Conservation (phyloP, 53 echinoderm and acorn worm species). For the Holothuria scabra region DNA sequence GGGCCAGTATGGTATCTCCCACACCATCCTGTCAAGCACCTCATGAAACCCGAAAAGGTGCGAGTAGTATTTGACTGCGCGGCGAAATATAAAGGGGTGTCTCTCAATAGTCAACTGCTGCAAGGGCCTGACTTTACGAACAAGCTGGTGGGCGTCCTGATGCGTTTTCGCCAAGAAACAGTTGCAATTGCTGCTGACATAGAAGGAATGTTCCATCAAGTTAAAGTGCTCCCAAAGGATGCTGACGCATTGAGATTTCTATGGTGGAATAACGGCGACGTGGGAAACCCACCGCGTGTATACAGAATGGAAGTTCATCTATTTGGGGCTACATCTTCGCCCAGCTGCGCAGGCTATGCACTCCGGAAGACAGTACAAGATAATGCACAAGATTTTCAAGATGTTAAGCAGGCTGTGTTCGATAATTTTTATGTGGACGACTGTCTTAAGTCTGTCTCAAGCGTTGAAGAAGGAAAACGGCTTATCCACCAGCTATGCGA, state of each 20-base stretch:
- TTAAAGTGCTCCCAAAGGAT: slow-evolving; percentile 49
- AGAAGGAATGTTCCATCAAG: slow-evolving; percentile 75
- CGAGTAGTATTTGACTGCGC: slow-evolving; percentile 79
- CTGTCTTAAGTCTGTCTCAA: slow-evolving; percentile 58
- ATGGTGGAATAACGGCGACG: slow-evolving; percentile 66
- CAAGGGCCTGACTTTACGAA: slow-evolving; percentile 74
- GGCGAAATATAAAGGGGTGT: slow-evolving; percentile 63
- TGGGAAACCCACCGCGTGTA: slow-evolving; percentile 28
- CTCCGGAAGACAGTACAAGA: slow-evolving; percentile 61
- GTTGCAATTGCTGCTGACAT: slow-evolving; percentile 67
- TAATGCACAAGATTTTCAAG: neutral
- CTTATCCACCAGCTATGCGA: slow-evolving; percentile 46
- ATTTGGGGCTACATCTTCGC: slow-evolving; percentile 71
- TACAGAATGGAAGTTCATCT: slow-evolving; percentile 77
- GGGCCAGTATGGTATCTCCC: slow-evolving; percentile 62
- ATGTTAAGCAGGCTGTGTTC: slow-evolving; percentile 42
- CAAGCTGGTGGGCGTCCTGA: slow-evolving; percentile 62
- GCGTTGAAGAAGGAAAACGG: slow-evolving; percentile 44
- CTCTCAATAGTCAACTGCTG: slow-evolving; percentile 70
- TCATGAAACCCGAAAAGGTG: slow-evolving; percentile 55
- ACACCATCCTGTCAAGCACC: slow-evolving; percentile 63
- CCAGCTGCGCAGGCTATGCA: slow-evolving; percentile 67
- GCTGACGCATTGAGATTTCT: slow-evolving; percentile 58
- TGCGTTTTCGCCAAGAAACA: slow-evolving; percentile 64
- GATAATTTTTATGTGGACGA: slow-evolving; percentile 64